Evolutionary conservation across 2,797 vertebrate genomes (phyloP), one percentile per base, ranked within the genome.

Genomic region (Trematomus bernacchii): DNA sequence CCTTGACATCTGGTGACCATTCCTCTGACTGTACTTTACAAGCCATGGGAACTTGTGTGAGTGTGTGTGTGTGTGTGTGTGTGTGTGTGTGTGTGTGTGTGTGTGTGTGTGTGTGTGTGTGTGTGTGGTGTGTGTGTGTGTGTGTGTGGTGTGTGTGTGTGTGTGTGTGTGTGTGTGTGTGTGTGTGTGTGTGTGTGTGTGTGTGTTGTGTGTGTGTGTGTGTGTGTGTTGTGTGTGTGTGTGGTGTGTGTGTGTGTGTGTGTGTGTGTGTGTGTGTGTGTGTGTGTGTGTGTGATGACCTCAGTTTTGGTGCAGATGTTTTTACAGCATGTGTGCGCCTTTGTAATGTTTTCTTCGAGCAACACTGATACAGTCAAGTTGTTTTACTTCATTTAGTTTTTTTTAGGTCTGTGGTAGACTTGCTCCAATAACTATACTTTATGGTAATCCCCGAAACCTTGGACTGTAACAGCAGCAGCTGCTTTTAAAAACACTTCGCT

Each of bases 1-100:
- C 84, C 65, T 79, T 87, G 84, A 89, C 88, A 91, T 89, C 82
- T 91, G 91, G 74, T 69, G 77, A 46, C 89, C 87, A 87, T 85
- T 68, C 73, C 53, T 48, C 77, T 74, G 46, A 77, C 80, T 80
- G 78, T 71, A 64, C 76, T 73, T 74, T 54, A 76, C 69, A 69
- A 78, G 58, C 67, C 79, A 83, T 92, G 88, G 83, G 90, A 91
- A 91, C 80, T 73, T 44, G 73, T 87, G 80, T 79, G 62, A 69
- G 67, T 74, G 71, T 79, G 63, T 69, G 71, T 62, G 68, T 44
- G 44, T 51, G 66, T 73, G 60, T 66, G 61, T 66, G 66, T 43
- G 61, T 68, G 65, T 69, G 66, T 63, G 53, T 60, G 55, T 60
- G 55, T 66, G 59, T 67, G 62, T 66, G 30, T 53, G 55, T 59